Evolutionary conservation across 2,113 vertebrate species (phyloP), one percentile per base, ranked within the genome.

Genomic region (Sphaerodactylus townsendi): DNA sequence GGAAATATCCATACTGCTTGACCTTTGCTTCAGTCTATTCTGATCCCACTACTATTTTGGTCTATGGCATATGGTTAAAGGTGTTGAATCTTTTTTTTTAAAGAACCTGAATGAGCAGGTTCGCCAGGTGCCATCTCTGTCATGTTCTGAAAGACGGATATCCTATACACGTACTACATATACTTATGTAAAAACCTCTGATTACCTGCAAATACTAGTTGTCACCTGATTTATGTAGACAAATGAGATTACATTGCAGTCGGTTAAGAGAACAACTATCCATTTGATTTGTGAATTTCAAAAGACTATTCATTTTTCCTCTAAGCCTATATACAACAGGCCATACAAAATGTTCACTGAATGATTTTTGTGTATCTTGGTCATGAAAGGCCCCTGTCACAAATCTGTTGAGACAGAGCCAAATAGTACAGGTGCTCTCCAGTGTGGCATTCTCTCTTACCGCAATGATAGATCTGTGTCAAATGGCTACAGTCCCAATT

Each of bases 221-320:
- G 15, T 17, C 62, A 66, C 19, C 44, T 64, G 30, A 33, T 37
- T 78, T 62, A 64, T 50, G 50, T 25, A n/a, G 39, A 72, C 39
- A 41, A 79, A 72, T 69, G 33, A 77, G 64, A 77, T 56, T 25
- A 68, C n/a, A 56, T 33, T 66, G 28, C n/a, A 48, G 64, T 69
- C 72, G 83, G 53, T 39, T 85, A 48, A 72, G 35, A 46, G 39
- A 39, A 83, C 68, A 79, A 79, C 33, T 23, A 62, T 41, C 64
- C 53, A 50, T 72, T 85, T 85, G 68, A 85, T 79, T 37, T 72
- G 17, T 85, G 83, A 64, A 71, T 79, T 72, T 79, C 68, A 79
- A 78, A 85, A 46, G 76, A 21, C 83, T 79, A 85, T 85, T 85
- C 83, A 85, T 48, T 84, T 77, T 70, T 48, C 14, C 53, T 79